phyloP scores from a whole-genome alignment of 35 echinoderm and acorn worm species.

The Nesometra sesokonis region DNA sequence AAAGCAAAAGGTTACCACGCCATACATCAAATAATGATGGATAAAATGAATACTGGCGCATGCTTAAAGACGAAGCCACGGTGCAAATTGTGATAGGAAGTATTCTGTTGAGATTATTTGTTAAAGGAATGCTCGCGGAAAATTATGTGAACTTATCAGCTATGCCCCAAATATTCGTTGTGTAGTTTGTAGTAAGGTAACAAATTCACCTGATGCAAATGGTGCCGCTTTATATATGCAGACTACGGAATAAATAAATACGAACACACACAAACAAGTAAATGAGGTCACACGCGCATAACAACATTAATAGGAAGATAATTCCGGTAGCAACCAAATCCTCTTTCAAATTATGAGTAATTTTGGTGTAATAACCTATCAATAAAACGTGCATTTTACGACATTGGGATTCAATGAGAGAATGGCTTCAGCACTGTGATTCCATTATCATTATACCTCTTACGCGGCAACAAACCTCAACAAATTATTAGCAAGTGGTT shows the following conservation, averaged over 20 bases:
- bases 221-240: too few species aligned
- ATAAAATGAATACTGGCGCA: not conserved
- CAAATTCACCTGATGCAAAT: too few species aligned
- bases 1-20: not conserved
- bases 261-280: not conserved
- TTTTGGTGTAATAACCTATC: not conserved
- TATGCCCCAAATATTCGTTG: too few species aligned
- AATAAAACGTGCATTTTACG: not conserved
- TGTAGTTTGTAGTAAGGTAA: too few species aligned
- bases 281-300: not conserved
- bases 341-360: not conserved
- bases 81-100: not conserved
- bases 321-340: not conserved
- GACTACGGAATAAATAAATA: too few species aligned
- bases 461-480: not conserved
- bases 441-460: not conserved
- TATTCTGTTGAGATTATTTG: not conserved
- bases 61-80: too few species aligned
- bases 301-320: not conserved
- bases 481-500: not conserved
- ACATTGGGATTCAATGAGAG: not conserved
- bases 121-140: not conserved
- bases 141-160: too few species aligned
- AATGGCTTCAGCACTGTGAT: not conserved
- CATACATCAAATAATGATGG: not conserved